Evolutionary conservation across 1,140 invertebrate species (phyloP).

Genomic region (Pseudomyrmex gracilis): DNA sequence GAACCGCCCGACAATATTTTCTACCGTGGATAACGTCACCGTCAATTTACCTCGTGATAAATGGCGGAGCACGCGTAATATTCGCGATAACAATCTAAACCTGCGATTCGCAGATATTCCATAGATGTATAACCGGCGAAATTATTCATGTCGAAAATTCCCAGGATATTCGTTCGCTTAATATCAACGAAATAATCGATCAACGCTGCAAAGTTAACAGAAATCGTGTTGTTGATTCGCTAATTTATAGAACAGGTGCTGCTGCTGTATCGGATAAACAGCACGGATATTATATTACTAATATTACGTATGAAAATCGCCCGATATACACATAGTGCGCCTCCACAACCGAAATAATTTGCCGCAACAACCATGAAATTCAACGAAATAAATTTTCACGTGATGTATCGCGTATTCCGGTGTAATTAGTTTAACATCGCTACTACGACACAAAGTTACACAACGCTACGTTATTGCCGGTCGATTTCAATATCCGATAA

Average conservation of each 20-base stretch:
- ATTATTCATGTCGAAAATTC: constrained; percentile 39
- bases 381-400: constrained; percentile 8
- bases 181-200: constrained; percentile 43
- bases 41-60: constrained; percentile 40
- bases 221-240: constrained; percentile 6
- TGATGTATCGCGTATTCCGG: not conserved
- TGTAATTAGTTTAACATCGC: constrained; percentile 37
- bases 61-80: constrained; percentile 22
- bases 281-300: constrained; percentile 31
- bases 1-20: constrained; percentile 17
- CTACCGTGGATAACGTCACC: constrained; percentile 23
- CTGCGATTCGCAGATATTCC: not conserved
- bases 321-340: constrained; percentile 6
- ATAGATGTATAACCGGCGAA: not conserved
- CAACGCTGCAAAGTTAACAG: not conserved
- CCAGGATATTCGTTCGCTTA: not conserved
- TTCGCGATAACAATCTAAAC: constrained; percentile 36
- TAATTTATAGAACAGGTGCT: constrained; percentile 25
- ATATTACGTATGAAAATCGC: constrained; percentile 28
- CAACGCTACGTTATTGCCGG: not conserved
- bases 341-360: constrained; percentile 21
- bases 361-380: constrained; percentile 26
- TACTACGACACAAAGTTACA: not conserved
- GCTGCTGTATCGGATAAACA: not conserved
- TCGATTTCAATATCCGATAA: not conserved